phyloP scores from a whole-genome alignment of 2,797 vertebrate genomes.

The Dallia pectoralis region DNA sequence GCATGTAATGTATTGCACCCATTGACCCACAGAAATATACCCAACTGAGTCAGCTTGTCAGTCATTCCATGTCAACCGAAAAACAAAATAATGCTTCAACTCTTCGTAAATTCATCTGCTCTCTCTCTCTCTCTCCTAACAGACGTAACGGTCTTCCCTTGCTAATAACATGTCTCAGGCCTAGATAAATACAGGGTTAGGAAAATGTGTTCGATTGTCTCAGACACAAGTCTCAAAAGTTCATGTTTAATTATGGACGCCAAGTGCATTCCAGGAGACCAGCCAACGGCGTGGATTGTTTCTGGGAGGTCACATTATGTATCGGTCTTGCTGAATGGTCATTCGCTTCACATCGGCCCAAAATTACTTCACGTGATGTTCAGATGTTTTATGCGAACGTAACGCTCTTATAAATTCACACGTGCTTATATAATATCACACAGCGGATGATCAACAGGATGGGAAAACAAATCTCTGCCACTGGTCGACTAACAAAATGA shows the following conservation, averaged over 20 bases:
- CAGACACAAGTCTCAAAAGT: conserved; percentile 1
- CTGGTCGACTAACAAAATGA: background rate
- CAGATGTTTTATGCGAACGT: background rate
- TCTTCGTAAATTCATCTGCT: conserved; percentile 52
- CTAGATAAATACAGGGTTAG: conserved; percentile 61
- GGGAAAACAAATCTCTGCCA: background rate
- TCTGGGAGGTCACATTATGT: conserved; percentile 22
- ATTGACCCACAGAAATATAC: conserved; percentile 37
- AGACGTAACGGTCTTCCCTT: conserved; percentile 55
- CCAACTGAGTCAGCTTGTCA: conserved; percentile 54
- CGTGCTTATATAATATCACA: background rate
- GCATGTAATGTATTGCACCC: conserved; percentile 19
- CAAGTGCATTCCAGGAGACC: conserved; percentile 55
- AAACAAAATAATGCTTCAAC: conserved; percentile 36
- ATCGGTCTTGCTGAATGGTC: conserved; percentile 23
- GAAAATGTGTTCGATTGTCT: background rate
- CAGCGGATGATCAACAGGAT: background rate
- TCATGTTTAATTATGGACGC: conserved; percentile 40
- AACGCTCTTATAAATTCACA: background rate
- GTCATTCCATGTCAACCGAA: conserved; percentile 49
- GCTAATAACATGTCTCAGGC: conserved; percentile 61
- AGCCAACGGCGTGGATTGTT: conserved; percentile 38
- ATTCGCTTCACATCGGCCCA: background rate
- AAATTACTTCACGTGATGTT: background rate
- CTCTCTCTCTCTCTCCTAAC: conserved; percentile 63